Conservation (phyloP, 64 coral and sea anemone genomes). For the Montipora cactus region DNA sequence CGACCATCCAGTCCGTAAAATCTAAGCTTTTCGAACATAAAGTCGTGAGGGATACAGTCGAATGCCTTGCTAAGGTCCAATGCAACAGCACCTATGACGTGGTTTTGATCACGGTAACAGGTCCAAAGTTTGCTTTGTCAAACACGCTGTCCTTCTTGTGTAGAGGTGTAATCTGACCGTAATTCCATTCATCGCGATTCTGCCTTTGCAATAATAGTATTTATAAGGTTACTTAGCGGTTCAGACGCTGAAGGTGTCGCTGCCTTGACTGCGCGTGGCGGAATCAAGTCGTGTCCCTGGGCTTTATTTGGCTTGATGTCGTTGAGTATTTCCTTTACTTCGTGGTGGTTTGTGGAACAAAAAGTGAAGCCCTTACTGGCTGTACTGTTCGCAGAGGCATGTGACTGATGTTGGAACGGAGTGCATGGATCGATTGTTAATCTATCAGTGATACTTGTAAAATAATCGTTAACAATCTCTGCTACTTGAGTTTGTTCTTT, state of each 20-base stretch:
- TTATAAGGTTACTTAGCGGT: too few relatives aligned
- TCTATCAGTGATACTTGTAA: conserved; percentile 7
- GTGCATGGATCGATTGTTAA: background rate
- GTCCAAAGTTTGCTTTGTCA: conserved; percentile 62
- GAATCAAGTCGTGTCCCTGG: too few relatives aligned
- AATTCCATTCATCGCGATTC: conserved; percentile 59
- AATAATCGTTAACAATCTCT: conserved; percentile 16
- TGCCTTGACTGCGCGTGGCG: background rate
- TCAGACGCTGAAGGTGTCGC: too few relatives aligned
- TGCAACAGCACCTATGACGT: conserved; percentile 42
- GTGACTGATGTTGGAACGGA: too few relatives aligned
- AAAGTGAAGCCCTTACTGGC: too few relatives aligned
- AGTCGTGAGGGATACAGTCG: conserved; percentile 52
- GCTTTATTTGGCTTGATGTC: too few relatives aligned
- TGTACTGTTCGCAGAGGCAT: too few relatives aligned
- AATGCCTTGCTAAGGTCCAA: conserved; percentile 66
- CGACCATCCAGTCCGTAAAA: conserved; percentile 17
- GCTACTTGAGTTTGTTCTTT: conserved; percentile 22
- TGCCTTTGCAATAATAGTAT: background rate
- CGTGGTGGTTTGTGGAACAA: too few relatives aligned
- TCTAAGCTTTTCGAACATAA: too few relatives aligned
- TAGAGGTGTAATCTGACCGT: conserved; percentile 60
- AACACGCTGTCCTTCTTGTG: conserved; percentile 39
- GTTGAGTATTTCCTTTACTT: too few relatives aligned
- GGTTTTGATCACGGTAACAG: conserved; percentile 55